phyloP scores from a whole-genome alignment of 1,140 invertebrate species.

The Hylyphantes graminicola region DNA sequence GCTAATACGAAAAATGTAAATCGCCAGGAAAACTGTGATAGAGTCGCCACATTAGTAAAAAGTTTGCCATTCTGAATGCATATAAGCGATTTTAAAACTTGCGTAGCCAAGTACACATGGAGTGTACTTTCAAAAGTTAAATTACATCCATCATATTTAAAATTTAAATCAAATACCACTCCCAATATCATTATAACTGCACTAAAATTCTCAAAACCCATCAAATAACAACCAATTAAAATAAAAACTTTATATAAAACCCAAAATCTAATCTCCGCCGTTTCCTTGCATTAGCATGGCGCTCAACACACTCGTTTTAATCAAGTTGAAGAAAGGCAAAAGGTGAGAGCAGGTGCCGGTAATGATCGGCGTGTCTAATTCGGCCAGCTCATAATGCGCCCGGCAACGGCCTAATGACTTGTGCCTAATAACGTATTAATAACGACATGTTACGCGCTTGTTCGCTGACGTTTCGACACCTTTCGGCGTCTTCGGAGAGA shows the following conservation, averaged over 20 bases:
- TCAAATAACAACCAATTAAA: neutral
- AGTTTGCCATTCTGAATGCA: too few species aligned
- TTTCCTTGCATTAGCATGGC: neutral
- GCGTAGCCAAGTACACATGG: too few species aligned
- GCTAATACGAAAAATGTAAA: too few species aligned
- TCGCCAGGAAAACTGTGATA: too few species aligned
- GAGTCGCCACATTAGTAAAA: too few species aligned
- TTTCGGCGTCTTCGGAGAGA: neutral
- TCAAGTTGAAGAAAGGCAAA: constrained; percentile 28
- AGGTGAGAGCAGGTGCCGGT: constrained; percentile 34
- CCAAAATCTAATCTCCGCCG: neutral
- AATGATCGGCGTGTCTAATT: constrained; percentile 53
- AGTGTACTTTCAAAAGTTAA: too few species aligned
- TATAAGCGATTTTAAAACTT: too few species aligned
- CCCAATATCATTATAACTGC: too few species aligned
- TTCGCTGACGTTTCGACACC: constrained; percentile 52
- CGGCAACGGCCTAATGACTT: constrained; percentile 45
- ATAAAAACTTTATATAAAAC: neutral
- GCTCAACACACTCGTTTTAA: constrained; percentile 42
- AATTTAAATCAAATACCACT: too few species aligned
- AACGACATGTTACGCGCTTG: constrained; percentile 54
- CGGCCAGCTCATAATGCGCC: constrained; percentile 56
- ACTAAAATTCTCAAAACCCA: neutral
- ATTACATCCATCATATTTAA: too few species aligned
- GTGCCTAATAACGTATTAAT: constrained; percentile 60